Base-by-base conservation (phyloP, 2,113 vertebrate species). In the Solea solea region DNA sequence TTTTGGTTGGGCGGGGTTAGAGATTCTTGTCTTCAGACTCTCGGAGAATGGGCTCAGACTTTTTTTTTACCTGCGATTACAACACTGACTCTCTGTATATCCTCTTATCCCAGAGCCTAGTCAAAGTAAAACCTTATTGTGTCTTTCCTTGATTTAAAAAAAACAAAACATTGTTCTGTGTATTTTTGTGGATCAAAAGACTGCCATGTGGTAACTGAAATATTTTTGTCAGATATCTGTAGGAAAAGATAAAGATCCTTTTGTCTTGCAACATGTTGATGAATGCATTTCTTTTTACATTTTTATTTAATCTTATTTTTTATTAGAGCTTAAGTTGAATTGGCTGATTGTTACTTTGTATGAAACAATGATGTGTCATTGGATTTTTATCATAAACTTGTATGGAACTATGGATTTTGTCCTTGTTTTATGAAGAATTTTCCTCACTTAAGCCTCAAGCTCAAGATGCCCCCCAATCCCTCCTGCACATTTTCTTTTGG, bases 381-480 rank as follows among this genome's bases (percentile, higher is more conserved):
- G 80, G 89, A 86, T 93, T 93, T 92, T 93, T 93, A 93, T 92
- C 90, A 93, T 93, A 94, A 93, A 94, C 86, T 88, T 91, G 87
- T 91, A 84, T 85, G 83, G 84, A 87, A 90, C 78, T 88, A 85
- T 74, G 59, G 82, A 52, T 28, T 45, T 64, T 77, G 58, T 45
- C 48, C 42, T 77, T 77, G 39, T 74, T 44, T 57, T 14, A 8
- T 62, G 14, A 42, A 3, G 28, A 34, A 9, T 16, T 34, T 16
- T 6, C 25, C 16, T 12, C 9, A 27, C 5, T 53, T 11, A 10
- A 16, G 16, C 3, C 12, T 6, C 21, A 53, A 51, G 25, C 51
- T n/a, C 16, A 52, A 5, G n/a, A 49, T 7, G 4, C 3, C 7
- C 49, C n/a, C n/a, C 10, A 9, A 9, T n/a, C 48, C 14, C 14